Conservation (phyloP, 2,113 vertebrate genomes). For the Grammomys dolichurus region DNA sequence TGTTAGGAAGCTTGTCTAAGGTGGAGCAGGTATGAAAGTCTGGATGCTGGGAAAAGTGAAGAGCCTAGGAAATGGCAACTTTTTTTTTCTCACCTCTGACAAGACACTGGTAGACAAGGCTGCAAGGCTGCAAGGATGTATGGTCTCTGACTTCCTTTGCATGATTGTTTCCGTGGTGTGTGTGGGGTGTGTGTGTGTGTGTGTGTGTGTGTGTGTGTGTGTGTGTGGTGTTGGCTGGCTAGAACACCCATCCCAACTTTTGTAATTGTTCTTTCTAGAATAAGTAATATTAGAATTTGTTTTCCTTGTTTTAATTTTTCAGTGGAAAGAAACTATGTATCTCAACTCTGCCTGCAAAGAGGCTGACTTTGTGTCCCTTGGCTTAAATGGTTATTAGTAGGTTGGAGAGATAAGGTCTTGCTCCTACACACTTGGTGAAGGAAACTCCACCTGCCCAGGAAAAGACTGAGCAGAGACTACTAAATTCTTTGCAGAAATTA, state of each 20-base stretch:
- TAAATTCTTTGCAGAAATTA: constrained; percentile 26
- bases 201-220: background rate
- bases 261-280: background rate
- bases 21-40: constrained; percentile 51
- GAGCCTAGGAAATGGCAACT: background rate
- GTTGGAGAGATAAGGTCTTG: background rate
- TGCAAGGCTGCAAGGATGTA: background rate
- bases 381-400: background rate
- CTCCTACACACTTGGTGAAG: background rate
- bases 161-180: background rate
- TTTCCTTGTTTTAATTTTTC: constrained; percentile 43
- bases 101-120: background rate
- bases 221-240: background rate
- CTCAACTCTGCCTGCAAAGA: background rate
- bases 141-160: background rate
- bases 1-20: background rate
- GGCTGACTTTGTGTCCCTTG: background rate
- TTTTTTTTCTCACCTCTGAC: background rate
- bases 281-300: background rate
- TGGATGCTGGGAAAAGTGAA: constrained; percentile 44
- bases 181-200: background rate
- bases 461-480: fast-evolving
- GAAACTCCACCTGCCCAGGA: background rate
- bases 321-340: background rate
- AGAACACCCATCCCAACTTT: background rate